A percentile compares a stretch with the other conserved stretches of the same genome.
Conservation (phyloP, 2,113 vertebrate species). For the Antechinus flavipes region DNA sequence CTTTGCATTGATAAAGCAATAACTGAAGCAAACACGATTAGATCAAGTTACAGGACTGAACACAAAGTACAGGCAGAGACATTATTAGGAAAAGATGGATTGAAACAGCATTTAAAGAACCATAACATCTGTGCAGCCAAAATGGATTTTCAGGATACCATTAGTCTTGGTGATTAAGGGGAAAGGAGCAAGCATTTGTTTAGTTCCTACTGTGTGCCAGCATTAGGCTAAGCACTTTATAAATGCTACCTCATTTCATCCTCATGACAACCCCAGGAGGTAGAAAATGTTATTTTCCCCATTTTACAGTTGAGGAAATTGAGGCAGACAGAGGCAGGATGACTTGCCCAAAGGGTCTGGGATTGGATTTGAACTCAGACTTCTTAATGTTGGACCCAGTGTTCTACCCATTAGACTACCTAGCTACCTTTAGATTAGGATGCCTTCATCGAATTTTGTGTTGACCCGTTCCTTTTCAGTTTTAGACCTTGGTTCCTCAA, state of each 20-base stretch:
- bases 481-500: not conserved
- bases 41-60: conserved; percentile 74
- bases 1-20: conserved; percentile 71
- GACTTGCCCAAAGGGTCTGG: not conserved
- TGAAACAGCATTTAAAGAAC: conserved; percentile 55
- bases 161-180: conserved; percentile 16
- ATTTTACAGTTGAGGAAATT: not conserved
- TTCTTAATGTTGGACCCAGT: not conserved
- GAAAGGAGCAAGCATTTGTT: not conserved
- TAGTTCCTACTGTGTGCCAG: not conserved
- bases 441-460: conserved; percentile 11
- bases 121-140: conserved; percentile 37
- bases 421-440: not conserved
- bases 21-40: conserved; percentile 72
- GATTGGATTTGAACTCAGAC: not conserved
- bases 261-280: not conserved
- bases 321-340: not conserved
- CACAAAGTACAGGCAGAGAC: conserved; percentile 51
- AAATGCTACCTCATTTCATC: not conserved
- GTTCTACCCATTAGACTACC: not conserved
- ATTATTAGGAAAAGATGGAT: conserved; percentile 67
- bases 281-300: not conserved
- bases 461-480: not conserved
- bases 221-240: not conserved
- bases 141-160: conserved; percentile 36